Percentiles rank a stretch among this genome's conserved stretches.
Conservation (phyloP, 2,113 vertebrate genomes). For the Hippoglossus stenolepis region DNA sequence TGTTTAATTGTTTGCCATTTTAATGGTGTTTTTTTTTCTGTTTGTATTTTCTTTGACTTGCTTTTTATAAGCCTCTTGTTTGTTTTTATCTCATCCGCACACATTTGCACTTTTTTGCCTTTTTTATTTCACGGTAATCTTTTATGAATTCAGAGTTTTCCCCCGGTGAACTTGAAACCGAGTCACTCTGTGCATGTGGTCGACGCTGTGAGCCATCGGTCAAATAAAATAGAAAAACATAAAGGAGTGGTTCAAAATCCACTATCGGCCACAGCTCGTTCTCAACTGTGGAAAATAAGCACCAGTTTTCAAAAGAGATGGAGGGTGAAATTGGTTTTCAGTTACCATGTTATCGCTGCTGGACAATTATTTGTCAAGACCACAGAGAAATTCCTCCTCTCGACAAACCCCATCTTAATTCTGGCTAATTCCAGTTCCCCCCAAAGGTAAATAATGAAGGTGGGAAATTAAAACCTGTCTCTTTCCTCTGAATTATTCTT, state of each 20-base stretch:
- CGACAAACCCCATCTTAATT: background rate
- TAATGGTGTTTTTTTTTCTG: background rate
- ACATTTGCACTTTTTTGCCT: constrained; percentile 9
- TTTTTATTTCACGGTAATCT: background rate
- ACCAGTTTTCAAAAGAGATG: background rate
- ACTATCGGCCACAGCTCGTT: background rate
- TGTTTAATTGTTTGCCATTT: background rate
- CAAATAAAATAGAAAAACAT: background rate
- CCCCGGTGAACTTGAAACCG: background rate
- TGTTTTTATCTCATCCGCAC: constrained; percentile 19
- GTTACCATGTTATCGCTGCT: background rate
- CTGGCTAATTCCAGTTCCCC: background rate
- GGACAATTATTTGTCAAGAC: no score
- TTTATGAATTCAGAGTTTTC: background rate
- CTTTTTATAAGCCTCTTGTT: constrained; percentile 30
- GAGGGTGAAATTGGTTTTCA: constrained; percentile 5
- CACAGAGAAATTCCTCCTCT: background rate
- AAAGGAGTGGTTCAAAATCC: background rate
- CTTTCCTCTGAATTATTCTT: no score
- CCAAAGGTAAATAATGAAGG: background rate
- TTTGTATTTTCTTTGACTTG: background rate
- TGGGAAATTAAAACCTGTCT: background rate
- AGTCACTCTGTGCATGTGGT: background rate
- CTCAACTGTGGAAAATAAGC: background rate
- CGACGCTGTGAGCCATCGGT: background rate